These are phyloP conservation scores for Echinops telfairi DNA, from an alignment of 2,113 vertebrate genomes.

Conservation along the genomic window DNA sequence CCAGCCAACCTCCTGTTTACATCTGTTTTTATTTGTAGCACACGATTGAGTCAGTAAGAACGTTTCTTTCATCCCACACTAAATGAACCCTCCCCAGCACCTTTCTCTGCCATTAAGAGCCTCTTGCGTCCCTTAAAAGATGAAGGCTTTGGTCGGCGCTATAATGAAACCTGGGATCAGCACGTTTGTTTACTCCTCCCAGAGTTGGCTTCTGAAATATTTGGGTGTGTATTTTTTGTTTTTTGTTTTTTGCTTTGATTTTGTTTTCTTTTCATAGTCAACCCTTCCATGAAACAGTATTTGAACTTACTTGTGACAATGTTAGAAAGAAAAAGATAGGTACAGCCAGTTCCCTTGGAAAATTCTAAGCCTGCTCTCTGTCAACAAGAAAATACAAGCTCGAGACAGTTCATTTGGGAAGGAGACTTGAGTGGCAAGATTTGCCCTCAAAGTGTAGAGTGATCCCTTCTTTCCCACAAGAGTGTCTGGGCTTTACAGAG, in stretches of 20 bases:
- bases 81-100: conserved; percentile 58
- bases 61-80: conserved; percentile 30
- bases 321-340: conserved; percentile 27
- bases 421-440: neutral
- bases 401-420: conserved; percentile 11
- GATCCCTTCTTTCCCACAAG: neutral
- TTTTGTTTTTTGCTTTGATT: conserved; percentile 20
- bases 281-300: conserved; percentile 18
- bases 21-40: conserved; percentile 52
- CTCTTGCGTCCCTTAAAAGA: conserved; percentile 34
- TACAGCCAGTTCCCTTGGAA: conserved; percentile 5
- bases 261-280: conserved; percentile 34
- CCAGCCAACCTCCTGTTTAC: too few species aligned
- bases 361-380: conserved; percentile 25
- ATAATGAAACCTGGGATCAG: neutral
- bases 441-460: neutral
- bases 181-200: neutral
- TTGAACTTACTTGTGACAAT: conserved; percentile 51
- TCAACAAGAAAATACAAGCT: conserved; percentile 37
- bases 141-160: neutral
- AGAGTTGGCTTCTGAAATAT: conserved; percentile 34
- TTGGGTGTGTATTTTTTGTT: neutral
- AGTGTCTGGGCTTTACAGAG: conserved; percentile 1
- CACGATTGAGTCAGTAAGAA: conserved; percentile 53
- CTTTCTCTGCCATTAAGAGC: conserved; percentile 1